Evolutionary conservation across 1,140 invertebrate species (phyloP).

Genomic region (Acromyrmex charruanus): DNA sequence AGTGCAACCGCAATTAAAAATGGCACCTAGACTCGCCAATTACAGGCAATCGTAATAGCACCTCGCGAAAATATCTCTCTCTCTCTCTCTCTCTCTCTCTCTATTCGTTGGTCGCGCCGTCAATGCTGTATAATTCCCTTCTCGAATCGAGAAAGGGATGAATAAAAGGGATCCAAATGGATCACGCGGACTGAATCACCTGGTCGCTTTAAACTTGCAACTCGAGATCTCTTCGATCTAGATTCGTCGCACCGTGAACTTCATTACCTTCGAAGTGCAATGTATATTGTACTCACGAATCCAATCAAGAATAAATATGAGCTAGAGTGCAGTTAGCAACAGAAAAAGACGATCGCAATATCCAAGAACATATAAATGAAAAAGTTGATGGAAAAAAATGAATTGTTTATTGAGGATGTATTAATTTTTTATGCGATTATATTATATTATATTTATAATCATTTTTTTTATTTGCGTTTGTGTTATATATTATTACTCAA

Average conservation of each 20-base stretch:
- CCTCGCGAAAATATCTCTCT: conserved; percentile 14
- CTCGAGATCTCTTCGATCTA: background rate
- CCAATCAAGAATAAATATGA: conserved; percentile 12
- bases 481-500: background rate
- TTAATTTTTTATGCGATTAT: background rate
- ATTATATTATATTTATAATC: background rate
- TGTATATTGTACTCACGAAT: background rate
- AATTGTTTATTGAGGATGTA: background rate
- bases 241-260: conserved; percentile 9
- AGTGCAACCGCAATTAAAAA: conserved; percentile 61
- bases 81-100: background rate
- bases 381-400: background rate
- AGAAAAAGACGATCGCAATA: background rate
- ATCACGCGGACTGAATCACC: conserved; percentile 10
- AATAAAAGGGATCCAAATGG: conserved; percentile 23
- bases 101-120: background rate
- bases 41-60: conserved; percentile 45
- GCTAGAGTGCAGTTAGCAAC: background rate
- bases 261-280: conserved; percentile 24
- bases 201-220: conserved; percentile 11
- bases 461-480: background rate
- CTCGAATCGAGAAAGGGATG: background rate
- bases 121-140: background rate
- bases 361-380: background rate
- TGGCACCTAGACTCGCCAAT: conserved; percentile 53